Conservation (phyloP, 2,888 invertebrate genomes). For the Dermolepida albohirtum region DNA sequence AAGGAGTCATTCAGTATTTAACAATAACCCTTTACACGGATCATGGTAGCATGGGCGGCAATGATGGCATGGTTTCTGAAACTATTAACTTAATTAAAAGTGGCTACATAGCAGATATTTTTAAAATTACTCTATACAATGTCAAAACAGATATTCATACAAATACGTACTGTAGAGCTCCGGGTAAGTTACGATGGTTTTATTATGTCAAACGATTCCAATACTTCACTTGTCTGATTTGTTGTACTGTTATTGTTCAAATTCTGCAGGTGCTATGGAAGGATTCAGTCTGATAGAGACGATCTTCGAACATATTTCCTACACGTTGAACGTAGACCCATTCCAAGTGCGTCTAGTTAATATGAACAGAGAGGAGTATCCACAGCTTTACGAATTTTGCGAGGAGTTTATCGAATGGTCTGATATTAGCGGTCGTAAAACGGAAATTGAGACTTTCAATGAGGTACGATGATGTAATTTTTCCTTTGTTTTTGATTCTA, state of each 20-base stretch:
- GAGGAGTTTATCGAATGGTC: conserved; percentile 70
- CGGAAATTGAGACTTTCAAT: conserved; percentile 72
- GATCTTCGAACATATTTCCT: conserved; percentile 77
- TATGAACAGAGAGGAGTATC: conserved; percentile 61
- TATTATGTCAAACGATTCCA: too few species aligned
- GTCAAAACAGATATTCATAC: conserved; percentile 73
- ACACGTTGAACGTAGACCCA: conserved; percentile 69
- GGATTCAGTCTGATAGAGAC: conserved; percentile 72
- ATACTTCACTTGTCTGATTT: too few species aligned
- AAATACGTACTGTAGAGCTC: conserved; percentile 75
- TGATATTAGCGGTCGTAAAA: conserved; percentile 70
- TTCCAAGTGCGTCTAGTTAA: conserved; percentile 71
- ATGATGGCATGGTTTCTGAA: conserved; percentile 67
- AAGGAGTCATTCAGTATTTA: conserved; percentile 77
- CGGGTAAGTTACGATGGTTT: conserved; percentile 66
- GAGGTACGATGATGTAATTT: too few species aligned
- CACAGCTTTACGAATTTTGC: conserved; percentile 66
- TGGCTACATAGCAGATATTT: conserved; percentile 72
- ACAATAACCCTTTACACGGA: conserved; percentile 70
- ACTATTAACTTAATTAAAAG: conserved; percentile 64
- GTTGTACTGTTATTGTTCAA: not conserved
- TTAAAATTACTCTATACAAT: conserved; percentile 65
- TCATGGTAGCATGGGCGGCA: conserved; percentile 66
- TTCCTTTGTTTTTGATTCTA: too few species aligned
- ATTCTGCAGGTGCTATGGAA: conserved; percentile 71